phyloP scores from a whole-genome alignment of 2,888 invertebrate genomes.

The Cecidostiba fungosa region DNA sequence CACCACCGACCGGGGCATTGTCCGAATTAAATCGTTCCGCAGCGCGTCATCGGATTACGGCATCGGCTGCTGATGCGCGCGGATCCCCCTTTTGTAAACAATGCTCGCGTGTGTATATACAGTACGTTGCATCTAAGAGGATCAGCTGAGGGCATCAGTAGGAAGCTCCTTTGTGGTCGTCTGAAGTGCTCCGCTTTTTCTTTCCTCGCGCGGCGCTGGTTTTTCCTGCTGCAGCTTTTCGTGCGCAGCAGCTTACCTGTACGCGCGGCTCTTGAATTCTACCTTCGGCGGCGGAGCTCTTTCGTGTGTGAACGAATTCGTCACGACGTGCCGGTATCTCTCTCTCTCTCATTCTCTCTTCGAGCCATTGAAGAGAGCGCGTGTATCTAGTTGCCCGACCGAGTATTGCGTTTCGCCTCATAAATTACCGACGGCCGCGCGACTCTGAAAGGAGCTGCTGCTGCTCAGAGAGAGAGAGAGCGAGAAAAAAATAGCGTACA shows the following conservation, averaged over 20 bases:
- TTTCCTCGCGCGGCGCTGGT: background rate
- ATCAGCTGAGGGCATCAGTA: background rate
- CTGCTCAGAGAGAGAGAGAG: slow-evolving; percentile 3
- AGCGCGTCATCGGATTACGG: slow-evolving; percentile 61
- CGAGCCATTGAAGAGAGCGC: slow-evolving; percentile 2
- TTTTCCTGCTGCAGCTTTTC: background rate
- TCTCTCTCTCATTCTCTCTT: background rate
- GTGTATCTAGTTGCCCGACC: slow-evolving; percentile 41
- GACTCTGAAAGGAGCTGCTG: slow-evolving; percentile 42
- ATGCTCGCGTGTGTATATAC: background rate
- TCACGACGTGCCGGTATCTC: slow-evolving; percentile 65
- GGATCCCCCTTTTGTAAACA: background rate
- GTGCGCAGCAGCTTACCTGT: background rate
- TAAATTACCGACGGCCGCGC: slow-evolving; percentile 60
- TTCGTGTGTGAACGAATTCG: slow-evolving; percentile 68
- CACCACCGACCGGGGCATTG: slow-evolving; percentile 20
- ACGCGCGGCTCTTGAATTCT: slow-evolving; percentile 1
- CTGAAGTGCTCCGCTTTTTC: slow-evolving; percentile 32
- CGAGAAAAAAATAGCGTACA: slow-evolving; percentile 54
- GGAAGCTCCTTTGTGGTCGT: background rate
- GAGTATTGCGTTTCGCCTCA: slow-evolving; percentile 60
- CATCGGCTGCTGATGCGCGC: background rate
- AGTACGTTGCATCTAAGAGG: background rate
- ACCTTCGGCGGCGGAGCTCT: background rate
- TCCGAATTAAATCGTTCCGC: slow-evolving; percentile 58